Evolutionary conservation across 2,888 invertebrate species (phyloP), one percentile per base, ranked within the genome.

Genomic region (Tinea semifulvella): DNA sequence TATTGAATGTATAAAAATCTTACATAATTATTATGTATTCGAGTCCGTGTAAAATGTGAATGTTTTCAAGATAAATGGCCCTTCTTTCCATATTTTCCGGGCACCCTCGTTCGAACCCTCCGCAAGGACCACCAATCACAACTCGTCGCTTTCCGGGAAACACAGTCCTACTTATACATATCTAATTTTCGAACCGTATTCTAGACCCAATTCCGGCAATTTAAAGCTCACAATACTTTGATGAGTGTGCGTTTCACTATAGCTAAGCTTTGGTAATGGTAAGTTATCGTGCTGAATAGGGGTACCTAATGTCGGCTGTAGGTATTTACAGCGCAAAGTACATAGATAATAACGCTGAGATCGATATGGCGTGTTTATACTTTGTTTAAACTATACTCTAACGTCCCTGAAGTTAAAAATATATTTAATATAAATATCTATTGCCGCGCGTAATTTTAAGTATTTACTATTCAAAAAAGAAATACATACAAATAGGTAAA

Each of bases 51-150:
- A 31, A n/a, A n/a, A n/a, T n/a, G n/a, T n/a, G n/a, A 31, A 13
- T 31, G 14, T 13, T 14, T 3, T 31, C 13, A 31, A 31, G 31
- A 31, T 13, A 31, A 31, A 31, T 31, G 13, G 31, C 31, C 31
- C 3, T 31, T 11, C 31, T 31, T 31, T 31, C 31, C 31, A 14
- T 31, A 31, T 31, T 31, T 31, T 31, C 31, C 31, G n/a, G 14
- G 14, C 31, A 31, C 31, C 31, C n/a, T 31, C 31, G 13, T 26
- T 13, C 31, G n/a, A 31, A 11, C 31, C 31, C 13, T 31, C 6
- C n/a, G 6, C 31, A 31, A 31, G n/a, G 31, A 31, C 31, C 4
- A 11, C 31, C 31, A 31, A 31, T 31, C 31, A 31, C 31, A 31
- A 13, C n/a, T 31, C 31, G 11, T 14, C 2, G 14, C 14, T 31